Evolutionary conservation across 2,888 invertebrate genomes (phyloP).

Genomic region (Orgyia antiqua): DNA sequence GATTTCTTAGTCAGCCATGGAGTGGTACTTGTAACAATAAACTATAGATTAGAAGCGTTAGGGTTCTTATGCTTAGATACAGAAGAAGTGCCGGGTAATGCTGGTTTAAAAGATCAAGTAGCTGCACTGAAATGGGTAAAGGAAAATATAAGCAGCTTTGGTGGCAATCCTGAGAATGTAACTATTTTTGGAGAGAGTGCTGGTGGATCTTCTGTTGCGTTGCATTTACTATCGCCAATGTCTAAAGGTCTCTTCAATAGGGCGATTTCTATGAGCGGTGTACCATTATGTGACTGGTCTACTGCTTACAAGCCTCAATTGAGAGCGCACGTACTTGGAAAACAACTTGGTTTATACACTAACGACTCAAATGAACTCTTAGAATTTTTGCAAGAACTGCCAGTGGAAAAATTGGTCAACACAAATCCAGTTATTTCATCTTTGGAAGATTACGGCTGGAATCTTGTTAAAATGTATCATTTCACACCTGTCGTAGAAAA

Average conservation of each 20-base stretch:
- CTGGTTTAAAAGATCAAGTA: slow-evolving; percentile 44
- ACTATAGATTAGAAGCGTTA: slow-evolving; percentile 40
- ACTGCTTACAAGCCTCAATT: slow-evolving; percentile 28
- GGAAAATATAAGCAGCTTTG: slow-evolving; percentile 36
- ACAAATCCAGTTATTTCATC: slow-evolving; percentile 29
- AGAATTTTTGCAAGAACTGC: slow-evolving; percentile 39
- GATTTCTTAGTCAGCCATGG: slow-evolving; percentile 39
- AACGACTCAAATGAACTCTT: slow-evolving; percentile 36
- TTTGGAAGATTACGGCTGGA: slow-evolving; percentile 31
- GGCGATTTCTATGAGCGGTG: slow-evolving; percentile 41
- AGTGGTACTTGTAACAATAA: slow-evolving; percentile 43
- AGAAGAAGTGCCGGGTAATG: slow-evolving; percentile 43
- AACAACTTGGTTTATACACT: slow-evolving; percentile 38
- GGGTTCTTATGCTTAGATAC: slow-evolving; percentile 40
- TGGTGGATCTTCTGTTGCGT: slow-evolving; percentile 32
- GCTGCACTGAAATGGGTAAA: slow-evolving; percentile 39
- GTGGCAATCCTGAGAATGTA: slow-evolving; percentile 40
- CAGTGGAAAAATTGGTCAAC: slow-evolving; percentile 32
- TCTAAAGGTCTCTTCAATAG: slow-evolving; percentile 38
- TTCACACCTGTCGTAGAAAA: slow-evolving; percentile 50
- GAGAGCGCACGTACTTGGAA: slow-evolving; percentile 41
- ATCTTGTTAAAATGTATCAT: slow-evolving; percentile 32
- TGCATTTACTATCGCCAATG: slow-evolving; percentile 41
- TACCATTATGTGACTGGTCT: slow-evolving; percentile 39
- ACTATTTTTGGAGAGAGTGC: slow-evolving; percentile 48